Conservation (phyloP, 2,113 vertebrate genomes). For the Microcebus ravelobensis region DNA sequence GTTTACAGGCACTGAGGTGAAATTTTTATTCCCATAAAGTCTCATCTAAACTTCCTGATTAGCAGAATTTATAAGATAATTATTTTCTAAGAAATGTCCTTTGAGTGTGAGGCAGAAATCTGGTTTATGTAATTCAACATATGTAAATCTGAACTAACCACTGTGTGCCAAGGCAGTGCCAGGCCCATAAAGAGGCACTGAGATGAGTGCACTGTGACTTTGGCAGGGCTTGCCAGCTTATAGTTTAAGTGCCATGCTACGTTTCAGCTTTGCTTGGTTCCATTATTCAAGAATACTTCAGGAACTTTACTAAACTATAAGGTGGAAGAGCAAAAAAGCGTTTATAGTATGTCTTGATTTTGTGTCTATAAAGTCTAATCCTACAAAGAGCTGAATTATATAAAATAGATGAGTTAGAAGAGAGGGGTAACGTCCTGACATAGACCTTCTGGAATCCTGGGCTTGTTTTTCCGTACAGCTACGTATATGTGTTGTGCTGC, state of each 20-base stretch:
- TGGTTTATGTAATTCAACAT: fast-evolving
- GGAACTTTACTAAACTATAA: neutral
- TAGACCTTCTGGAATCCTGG: neutral
- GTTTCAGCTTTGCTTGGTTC: neutral
- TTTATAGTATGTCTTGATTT: neutral
- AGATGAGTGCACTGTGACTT: fast-evolving
- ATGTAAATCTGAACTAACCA: neutral
- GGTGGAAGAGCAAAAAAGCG: neutral
- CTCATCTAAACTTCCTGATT: neutral
- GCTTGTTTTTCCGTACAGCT: neutral
- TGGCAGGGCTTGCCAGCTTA: fast-evolving
- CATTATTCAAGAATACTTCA: neutral
- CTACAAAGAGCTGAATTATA: neutral
- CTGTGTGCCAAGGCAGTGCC: neutral
- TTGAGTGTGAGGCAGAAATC: neutral
- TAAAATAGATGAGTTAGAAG: neutral
- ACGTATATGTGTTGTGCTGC: neutral
- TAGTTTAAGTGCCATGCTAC: fast-evolving
- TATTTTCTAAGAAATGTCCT: neutral
- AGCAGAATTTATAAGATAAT: neutral
- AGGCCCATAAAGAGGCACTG: neutral
- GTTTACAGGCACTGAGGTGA: neutral
- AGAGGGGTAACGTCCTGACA: fast-evolving
- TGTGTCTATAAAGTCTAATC: neutral
- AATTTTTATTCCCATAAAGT: neutral